Conservation (phyloP, 2,888 invertebrate species). For the Agrilus mali region DNA sequence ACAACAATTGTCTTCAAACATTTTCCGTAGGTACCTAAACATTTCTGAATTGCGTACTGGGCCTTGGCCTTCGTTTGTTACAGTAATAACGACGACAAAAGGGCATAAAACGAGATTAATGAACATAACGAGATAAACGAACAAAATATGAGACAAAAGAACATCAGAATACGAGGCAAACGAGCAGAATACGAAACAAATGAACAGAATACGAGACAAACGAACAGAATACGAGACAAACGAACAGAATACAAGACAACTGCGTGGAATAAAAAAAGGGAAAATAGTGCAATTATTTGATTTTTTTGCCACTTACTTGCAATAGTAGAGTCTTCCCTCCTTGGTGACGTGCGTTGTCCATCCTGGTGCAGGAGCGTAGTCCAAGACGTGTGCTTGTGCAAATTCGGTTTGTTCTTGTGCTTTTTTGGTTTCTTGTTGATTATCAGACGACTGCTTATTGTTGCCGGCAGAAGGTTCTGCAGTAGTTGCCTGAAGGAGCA, state of each 20-base stretch:
- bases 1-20: not conserved
- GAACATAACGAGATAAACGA: not conserved
- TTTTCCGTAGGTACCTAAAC: not conserved
- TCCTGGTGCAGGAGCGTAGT: constrained; percentile 41
- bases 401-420: constrained; percentile 7
- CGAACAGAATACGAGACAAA: no score
- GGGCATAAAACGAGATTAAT: no score
- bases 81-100: not conserved
- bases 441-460: constrained; percentile 12
- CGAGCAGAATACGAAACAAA: no score
- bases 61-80: no score
- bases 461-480: constrained; percentile 16
- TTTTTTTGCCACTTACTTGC: constrained; percentile 59
- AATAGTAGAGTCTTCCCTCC: constrained; percentile 76
- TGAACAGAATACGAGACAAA: no score
- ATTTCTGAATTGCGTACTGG: no score
- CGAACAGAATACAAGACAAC: no score
- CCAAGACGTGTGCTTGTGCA: constrained; percentile 30
- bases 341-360: constrained; percentile 70
- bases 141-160: no score
- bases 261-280: no score
- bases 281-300: no score
- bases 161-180: no score
- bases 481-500: constrained; percentile 21
- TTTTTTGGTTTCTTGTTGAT: constrained; percentile 6